Evolutionary conservation across 2,113 vertebrate genomes (phyloP).

Genomic region (Panthera uncia): DNA sequence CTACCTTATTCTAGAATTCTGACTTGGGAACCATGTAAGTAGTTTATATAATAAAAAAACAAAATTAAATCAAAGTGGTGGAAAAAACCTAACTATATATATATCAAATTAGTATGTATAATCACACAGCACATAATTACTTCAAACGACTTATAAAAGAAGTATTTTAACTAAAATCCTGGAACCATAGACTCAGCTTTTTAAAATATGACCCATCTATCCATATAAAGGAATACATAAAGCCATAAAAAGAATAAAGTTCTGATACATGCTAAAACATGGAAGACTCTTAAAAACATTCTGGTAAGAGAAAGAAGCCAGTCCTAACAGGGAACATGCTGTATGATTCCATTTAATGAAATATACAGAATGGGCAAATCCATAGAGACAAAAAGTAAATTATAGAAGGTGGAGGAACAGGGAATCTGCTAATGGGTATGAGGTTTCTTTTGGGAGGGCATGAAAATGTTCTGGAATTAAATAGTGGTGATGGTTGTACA

Average conservation of each 20-base stretch:
- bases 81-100: not conserved
- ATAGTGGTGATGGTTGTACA: not conserved
- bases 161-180: not conserved
- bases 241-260: not conserved
- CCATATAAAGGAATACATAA: not conserved
- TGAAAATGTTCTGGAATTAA: not conserved
- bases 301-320: not conserved
- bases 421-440: not conserved
- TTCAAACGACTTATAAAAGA: not conserved
- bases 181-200: not conserved
- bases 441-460: not conserved
- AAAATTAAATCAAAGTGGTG: constrained; percentile 1
- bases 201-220: not conserved
- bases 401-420: rapidly evolving
- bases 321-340: not conserved
- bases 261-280: not conserved
- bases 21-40: not conserved
- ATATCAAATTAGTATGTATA: not conserved
- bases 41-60: not conserved
- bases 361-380: not conserved
- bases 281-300: not conserved
- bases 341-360: not conserved
- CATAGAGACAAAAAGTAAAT: not conserved
- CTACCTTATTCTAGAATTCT: not conserved
- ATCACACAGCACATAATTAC: not conserved